phyloP scores from a whole-genome alignment of 1,140 invertebrate species.

The Araneus ventricosus region DNA sequence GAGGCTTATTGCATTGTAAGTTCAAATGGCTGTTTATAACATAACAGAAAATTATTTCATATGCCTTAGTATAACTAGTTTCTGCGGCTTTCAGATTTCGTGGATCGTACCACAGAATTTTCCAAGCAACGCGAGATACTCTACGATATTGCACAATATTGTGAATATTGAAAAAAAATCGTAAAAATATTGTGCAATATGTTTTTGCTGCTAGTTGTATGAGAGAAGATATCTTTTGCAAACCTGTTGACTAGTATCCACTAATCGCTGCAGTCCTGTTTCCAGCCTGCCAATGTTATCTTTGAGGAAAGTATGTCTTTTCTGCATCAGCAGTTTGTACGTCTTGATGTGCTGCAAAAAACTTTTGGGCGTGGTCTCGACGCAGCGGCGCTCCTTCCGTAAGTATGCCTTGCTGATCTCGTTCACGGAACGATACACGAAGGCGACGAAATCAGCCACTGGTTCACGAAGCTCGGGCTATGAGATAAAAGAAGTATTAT shows the following conservation, averaged over 20 bases:
- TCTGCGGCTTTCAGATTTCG: too few species aligned
- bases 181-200: too few species aligned
- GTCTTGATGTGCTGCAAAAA: slow-evolving; percentile 97
- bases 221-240: not conserved
- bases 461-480: slow-evolving; percentile 86
- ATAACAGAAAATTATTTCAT: too few species aligned
- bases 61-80: too few species aligned
- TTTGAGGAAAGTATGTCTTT: slow-evolving; percentile 90
- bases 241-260: slow-evolving; percentile 89
- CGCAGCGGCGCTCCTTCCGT: slow-evolving; percentile 93
- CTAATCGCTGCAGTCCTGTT: slow-evolving; percentile 95
- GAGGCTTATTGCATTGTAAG: too few species aligned
- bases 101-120: too few species aligned
- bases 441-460: slow-evolving; percentile 95
- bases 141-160: too few species aligned
- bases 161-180: too few species aligned
- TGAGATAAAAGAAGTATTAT: not conserved
- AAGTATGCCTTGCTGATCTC: slow-evolving; percentile 92
- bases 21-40: too few species aligned
- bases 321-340: slow-evolving; percentile 91
- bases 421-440: slow-evolving; percentile 95
- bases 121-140: too few species aligned
- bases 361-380: slow-evolving; percentile 98
- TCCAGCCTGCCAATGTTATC: slow-evolving; percentile 92
- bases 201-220: too few species aligned